These are phyloP conservation scores for Aulostomus chinensis DNA, from an alignment of 2,797 vertebrate genomes.

Conservation along the genomic window DNA sequence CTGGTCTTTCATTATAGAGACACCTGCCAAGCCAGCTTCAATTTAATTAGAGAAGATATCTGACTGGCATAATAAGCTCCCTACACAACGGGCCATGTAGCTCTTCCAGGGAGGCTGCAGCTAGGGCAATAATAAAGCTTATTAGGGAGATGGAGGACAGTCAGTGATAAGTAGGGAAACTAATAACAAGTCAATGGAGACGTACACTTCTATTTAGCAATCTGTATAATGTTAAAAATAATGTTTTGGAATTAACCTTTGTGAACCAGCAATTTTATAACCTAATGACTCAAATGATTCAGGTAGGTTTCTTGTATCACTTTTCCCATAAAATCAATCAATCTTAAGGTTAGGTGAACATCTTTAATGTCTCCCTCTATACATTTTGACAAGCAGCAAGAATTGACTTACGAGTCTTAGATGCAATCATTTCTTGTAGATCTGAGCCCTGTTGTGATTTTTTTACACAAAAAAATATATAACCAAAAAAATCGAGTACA, in stretches of 20 bases:
- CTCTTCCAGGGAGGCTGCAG: constrained; percentile 2
- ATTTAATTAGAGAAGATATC: constrained; percentile 59
- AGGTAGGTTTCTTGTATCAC: no score
- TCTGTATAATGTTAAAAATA: no score
- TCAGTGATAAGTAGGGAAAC: constrained; percentile 1
- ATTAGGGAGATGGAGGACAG: constrained; percentile 21
- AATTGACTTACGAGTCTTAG: no score
- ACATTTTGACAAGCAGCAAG: no score
- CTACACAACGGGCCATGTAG: constrained; percentile 18
- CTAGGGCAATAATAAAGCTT: constrained; percentile 16
- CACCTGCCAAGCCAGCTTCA: constrained; percentile 40
- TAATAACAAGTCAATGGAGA: background rate
- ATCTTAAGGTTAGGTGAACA: no score
- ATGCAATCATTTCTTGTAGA: no score
- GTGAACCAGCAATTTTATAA: background rate
- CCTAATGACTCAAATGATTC: no score
- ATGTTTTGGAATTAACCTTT: background rate
- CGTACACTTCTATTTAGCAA: background rate
- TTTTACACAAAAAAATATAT: no score
- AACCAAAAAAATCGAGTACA: no score
- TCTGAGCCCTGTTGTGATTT: no score
- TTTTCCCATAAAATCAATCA: no score
- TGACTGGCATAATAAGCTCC: constrained; percentile 27
- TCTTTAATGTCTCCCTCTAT: no score
- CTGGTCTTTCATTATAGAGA: constrained; percentile 43